Base-by-base conservation (phyloP, 1,140 invertebrate species). In the Papilio glaucus region DNA sequence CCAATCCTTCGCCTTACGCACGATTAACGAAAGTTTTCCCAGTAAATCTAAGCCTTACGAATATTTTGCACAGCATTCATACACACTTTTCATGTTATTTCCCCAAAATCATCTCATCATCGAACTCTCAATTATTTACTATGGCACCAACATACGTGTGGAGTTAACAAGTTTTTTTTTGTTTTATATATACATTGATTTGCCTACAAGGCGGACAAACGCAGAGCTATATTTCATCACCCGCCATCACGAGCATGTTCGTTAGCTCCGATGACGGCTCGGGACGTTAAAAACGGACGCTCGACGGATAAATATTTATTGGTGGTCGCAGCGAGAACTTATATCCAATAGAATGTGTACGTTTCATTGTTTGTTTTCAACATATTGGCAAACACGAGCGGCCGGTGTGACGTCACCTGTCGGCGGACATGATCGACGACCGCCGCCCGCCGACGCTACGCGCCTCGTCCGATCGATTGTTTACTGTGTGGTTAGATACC, bases 341-440 rank as follows among this genome's bases (percentile, higher is more conserved):
- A 42, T 41, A 67, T 42, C 39, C 39, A 67, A 67, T 67, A 42
- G 63, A 39, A 67, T 67, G 39, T 67, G 63, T 42, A 38, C 63
- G 63, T 67, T 42, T 26, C 38, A 41, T 41, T 42, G 63, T 67
- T 67, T 67, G 38, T 67, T 41, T 41, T 24, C 21, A 67, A 67
- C 39, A 67, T 67, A 67, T 67, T 42, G 63, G 63, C 63, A 67
- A 67, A 67, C 39, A 67, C 38, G 37, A 12, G 29, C 37, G 29
- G 62, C 62, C 29, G 63, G 15, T 13, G 38, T 67, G 63, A 67
- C 63, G 63, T 67, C 63, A 67, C 18, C 63, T 38, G 63, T 39
- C 63, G 37, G 21, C 63, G 63, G 38, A 38, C 38, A 67, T 67
- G 63, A 67, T 45, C 37, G 38, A 67, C 63, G 63, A 67, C 21